A percentile compares a stretch with the other conserved stretches of the same genome.
These are phyloP conservation scores for Ctenoplectra terminalis DNA, from an alignment of 1,140 invertebrate genomes.

Conservation along the genomic window DNA sequence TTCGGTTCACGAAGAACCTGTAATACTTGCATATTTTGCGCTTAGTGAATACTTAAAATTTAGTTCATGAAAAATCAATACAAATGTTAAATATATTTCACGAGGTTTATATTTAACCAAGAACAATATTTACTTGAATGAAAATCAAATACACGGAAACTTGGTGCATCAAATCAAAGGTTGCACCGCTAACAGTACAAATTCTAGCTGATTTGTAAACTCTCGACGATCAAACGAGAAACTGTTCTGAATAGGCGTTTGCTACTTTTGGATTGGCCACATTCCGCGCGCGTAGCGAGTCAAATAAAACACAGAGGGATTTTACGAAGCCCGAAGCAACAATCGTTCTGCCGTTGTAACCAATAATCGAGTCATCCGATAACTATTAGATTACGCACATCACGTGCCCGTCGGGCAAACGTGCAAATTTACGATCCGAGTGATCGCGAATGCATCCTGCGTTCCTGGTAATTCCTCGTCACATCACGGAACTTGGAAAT, in stretches of 20 bases:
- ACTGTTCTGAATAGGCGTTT: neutral
- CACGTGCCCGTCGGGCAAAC: conserved; percentile 18
- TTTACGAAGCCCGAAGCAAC: conserved; percentile 32
- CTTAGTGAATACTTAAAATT: too few relatives aligned
- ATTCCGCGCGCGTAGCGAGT: neutral
- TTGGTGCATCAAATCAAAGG: neutral
- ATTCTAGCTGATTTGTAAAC: neutral
- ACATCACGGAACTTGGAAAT: neutral
- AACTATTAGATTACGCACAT: conserved; percentile 46
- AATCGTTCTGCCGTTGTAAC: conserved; percentile 10
- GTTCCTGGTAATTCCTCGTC: neutral
- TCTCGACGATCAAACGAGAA: neutral
- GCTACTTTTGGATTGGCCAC: neutral
- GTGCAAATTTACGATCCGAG: conserved; percentile 8
- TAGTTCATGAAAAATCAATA: too few relatives aligned
- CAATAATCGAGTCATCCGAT: conserved; percentile 35
- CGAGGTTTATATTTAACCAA: too few relatives aligned
- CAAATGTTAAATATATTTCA: too few relatives aligned
- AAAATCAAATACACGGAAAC: neutral
- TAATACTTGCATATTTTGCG: too few relatives aligned
- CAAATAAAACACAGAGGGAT: conserved; percentile 26
- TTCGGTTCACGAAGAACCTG: too few relatives aligned
- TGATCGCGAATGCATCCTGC: neutral
- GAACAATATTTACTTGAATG: neutral
- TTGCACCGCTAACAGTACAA: neutral